Evolutionary conservation across 2,113 vertebrate species (phyloP).

Genomic region (Lampris megalopsis): DNA sequence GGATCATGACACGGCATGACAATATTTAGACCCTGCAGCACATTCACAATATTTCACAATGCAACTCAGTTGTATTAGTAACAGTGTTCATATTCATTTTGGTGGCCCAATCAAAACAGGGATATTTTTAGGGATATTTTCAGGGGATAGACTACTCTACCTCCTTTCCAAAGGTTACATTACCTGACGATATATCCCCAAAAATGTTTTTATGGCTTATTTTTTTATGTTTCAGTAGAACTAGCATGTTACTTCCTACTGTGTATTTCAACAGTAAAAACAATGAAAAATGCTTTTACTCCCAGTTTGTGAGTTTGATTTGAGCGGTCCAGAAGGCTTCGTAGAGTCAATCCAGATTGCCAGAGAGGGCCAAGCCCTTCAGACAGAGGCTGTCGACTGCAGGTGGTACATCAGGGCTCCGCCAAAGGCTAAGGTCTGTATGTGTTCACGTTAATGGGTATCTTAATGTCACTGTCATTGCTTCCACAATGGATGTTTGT

Average conservation of each 20-base stretch:
- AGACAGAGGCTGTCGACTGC: conserved; percentile 95
- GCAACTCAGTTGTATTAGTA: too few species aligned
- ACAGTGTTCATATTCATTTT: too few species aligned
- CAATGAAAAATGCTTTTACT: not conserved
- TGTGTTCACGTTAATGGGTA: not conserved
- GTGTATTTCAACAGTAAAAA: too few species aligned
- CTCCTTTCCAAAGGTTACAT: too few species aligned
- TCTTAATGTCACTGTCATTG: not conserved
- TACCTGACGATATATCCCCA: too few species aligned
- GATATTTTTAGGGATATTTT: too few species aligned
- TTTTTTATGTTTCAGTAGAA: too few species aligned
- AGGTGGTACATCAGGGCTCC: conserved; percentile 96
- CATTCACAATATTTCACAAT: not conserved
- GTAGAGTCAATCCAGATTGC: conserved; percentile 91
- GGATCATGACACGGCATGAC: not conserved
- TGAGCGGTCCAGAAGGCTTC: conserved; percentile 93
- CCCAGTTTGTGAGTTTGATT: conserved; percentile 96
- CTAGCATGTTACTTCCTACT: too few species aligned
- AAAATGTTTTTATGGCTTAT: too few species aligned
- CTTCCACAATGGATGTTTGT: not conserved
- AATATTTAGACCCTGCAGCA: not conserved
- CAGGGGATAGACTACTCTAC: too few species aligned
- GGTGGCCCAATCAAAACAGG: too few species aligned
- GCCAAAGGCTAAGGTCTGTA: conserved; percentile 89
- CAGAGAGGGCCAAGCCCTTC: conserved; percentile 87